Conservation (phyloP, 2,888 invertebrate species). For the Archaeoteleia sp. region DNA sequence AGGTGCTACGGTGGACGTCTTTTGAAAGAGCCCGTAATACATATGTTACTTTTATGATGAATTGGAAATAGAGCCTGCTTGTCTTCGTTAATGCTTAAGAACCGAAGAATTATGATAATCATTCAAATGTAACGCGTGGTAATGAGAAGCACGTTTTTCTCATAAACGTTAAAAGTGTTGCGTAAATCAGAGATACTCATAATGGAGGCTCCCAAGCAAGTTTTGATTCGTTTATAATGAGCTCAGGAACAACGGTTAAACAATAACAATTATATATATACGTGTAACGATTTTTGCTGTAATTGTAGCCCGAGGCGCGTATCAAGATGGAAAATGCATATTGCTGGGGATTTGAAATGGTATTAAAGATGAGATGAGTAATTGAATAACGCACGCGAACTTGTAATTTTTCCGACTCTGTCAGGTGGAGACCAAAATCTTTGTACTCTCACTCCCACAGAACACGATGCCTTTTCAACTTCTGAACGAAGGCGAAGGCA, state of each 20-base stretch:
- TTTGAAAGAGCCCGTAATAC: too few species aligned
- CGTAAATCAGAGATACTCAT: slow-evolving; percentile 39
- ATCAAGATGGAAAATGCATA: slow-evolving; percentile 50
- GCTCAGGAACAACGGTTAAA: slow-evolving; percentile 47
- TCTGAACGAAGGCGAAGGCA: slow-evolving; percentile 1
- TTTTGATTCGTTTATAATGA: slow-evolving; percentile 53
- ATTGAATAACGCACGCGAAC: slow-evolving; percentile 46
- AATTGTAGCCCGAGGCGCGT: slow-evolving; percentile 34
- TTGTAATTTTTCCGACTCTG: slow-evolving; percentile 38
- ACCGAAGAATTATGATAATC: too few species aligned
- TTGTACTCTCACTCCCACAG: slow-evolving; percentile 28
- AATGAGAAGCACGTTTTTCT: too few species aligned
- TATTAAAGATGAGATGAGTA: slow-evolving; percentile 26
- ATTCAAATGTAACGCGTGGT: too few species aligned
- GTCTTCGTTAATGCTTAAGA: too few species aligned
- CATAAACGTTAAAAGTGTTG: slow-evolving; percentile 19
- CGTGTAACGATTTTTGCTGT: slow-evolving; percentile 36
- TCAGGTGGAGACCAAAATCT: slow-evolving; percentile 22
- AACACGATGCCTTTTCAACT: background rate
- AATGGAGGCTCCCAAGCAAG: slow-evolving; percentile 24
- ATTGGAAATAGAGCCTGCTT: too few species aligned
- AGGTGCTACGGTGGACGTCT: background rate
- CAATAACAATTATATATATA: slow-evolving; percentile 40
- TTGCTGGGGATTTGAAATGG: slow-evolving; percentile 26
- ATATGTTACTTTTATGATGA: too few species aligned